Evolutionary conservation across 1,140 invertebrate species (phyloP), one percentile per base, ranked within the genome.

Genomic region (Varroa destructor): DNA sequence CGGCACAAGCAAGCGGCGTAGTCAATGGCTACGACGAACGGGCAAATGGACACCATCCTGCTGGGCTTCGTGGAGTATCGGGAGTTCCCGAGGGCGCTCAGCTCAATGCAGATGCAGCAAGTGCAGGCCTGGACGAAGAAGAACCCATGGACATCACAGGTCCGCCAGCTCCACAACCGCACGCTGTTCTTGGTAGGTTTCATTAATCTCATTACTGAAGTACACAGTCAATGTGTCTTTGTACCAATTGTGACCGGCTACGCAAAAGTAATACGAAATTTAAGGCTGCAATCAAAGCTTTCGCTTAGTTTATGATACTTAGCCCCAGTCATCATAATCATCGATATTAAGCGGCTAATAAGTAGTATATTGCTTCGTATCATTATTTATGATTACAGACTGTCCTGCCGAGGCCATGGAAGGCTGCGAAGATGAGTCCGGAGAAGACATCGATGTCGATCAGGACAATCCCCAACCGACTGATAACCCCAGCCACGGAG

Each of bases 391-490:
- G 40, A 43, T 67, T 46, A 37, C 12, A 14, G 61, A 67, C 3
- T 67, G 61, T 37, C 37, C 61, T 37, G 37, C 46, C 12, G 12
- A 40, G 5, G 61, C 10, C 1, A 67, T 14, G 46, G 61, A 40
- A 36, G 37, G 12, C 14, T 40, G 46, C 40, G 61, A 67, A 67
- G 61, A 67, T 67, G 61, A 67, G 10, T 40, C 12, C 3, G 61
- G 61, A 2, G 61, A 67, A 8, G 61, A 67, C 61, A 67, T 67
- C 61, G 61, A 67, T n/a, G 61, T 67, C n/a, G 61, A 67, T 8
- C 61, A 67, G 36, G 46, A 51, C 46, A 51, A 51, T 51, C 8
- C 46, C 46, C 46, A 51, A 8, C 46, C 3, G 46, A 8, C 46
- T 51, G 46, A 51, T 8, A 51, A 3, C 46, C 8, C 46, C 46